These are phyloP conservation scores for Dasypolia templi DNA, from an alignment of 2,888 invertebrate species.

Conservation along the genomic window DNA sequence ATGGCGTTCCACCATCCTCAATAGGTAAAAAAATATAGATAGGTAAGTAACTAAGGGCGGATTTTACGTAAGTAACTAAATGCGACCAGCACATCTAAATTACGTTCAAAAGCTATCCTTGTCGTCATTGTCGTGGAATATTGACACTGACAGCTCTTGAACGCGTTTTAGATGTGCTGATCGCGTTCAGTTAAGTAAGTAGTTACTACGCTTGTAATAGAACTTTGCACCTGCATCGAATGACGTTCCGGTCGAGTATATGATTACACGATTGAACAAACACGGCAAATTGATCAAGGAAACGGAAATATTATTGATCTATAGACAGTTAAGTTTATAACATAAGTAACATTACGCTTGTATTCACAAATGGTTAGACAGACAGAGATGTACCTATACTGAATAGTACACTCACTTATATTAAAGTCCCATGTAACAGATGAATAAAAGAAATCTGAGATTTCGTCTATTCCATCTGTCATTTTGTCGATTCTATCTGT, in stretches of 20 bases:
- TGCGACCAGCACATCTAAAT: not conserved
- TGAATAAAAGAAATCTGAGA: no score
- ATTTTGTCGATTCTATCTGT: no score
- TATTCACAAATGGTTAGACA: not conserved
- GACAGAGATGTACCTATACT: not conserved
- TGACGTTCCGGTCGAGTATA: conserved; percentile 3
- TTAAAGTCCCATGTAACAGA: not conserved
- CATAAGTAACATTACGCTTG: not conserved
- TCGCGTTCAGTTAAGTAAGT: not conserved
- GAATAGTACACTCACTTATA: not conserved
- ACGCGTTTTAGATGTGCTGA: not conserved
- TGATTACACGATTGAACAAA: conserved; percentile 31
- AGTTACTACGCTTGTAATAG: conserved; percentile 1
- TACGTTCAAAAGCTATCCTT: not conserved
- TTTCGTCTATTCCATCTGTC: no score
- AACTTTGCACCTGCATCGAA: conserved; percentile 13
- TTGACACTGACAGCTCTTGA: not conserved
- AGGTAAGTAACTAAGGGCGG: not conserved
- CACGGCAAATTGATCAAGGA: conserved; percentile 4
- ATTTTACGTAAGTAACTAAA: not conserved
- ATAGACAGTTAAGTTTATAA: conserved; percentile 1
- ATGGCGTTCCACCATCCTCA: conserved; percentile 38
- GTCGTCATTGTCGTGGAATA: no score
- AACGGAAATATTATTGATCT: not conserved
- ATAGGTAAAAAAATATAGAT: not conserved